Percentiles rank a stretch among this genome's conserved stretches.
Evolutionary conservation across 2,888 invertebrate species (phyloP).

Genomic region (Stegophylla sp.): DNA sequence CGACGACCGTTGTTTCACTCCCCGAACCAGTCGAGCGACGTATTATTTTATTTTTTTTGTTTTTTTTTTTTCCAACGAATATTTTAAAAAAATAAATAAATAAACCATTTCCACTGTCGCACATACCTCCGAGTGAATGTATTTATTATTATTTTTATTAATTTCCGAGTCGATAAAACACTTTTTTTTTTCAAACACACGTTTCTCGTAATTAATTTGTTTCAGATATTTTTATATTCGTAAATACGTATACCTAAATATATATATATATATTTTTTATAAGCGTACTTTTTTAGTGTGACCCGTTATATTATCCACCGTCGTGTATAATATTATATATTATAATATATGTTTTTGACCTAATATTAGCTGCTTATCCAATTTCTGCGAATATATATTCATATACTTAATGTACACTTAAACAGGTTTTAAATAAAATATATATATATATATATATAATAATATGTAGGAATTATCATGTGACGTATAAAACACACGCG

Average conservation of each 20-base stretch:
- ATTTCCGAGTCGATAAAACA: too few relatives aligned
- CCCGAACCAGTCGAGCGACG: too few relatives aligned
- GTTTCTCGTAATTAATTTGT: constrained; percentile 15
- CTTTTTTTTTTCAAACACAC: neutral
- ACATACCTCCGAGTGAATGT: too few relatives aligned
- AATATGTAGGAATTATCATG: neutral
- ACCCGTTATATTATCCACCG: neutral
- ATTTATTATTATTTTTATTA: too few relatives aligned
- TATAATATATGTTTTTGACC: constrained; percentile 31
- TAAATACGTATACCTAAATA: neutral
- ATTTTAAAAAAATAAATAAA: too few relatives aligned
- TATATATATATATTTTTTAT: neutral
- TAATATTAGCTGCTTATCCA: constrained; percentile 1
- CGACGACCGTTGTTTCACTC: too few relatives aligned
- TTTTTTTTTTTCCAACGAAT: too few relatives aligned
- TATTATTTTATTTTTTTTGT: too few relatives aligned
- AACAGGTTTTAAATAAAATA: constrained; percentile 24
- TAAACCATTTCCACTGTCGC: too few relatives aligned
- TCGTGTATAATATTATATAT: neutral
- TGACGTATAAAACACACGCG: neutral
- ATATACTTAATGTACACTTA: neutral
- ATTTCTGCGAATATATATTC: constrained; percentile 7
- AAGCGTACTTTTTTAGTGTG: neutral
- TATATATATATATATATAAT: neutral
- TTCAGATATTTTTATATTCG: neutral